Evolutionary conservation across 2,888 invertebrate species (phyloP).

Genomic region (Nephrocerus scutellatus): DNA sequence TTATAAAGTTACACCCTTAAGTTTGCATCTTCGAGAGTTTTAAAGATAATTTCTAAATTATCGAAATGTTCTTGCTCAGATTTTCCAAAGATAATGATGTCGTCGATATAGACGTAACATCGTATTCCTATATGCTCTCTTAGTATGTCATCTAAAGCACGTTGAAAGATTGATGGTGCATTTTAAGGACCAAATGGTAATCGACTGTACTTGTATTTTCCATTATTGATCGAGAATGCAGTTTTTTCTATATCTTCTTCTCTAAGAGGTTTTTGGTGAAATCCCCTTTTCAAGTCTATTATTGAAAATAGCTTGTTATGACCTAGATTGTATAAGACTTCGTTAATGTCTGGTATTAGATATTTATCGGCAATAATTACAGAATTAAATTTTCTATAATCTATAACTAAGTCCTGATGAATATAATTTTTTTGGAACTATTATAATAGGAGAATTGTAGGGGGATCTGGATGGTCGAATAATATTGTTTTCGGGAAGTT

Average conservation of each 20-base stretch:
- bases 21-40: conserved; percentile 12
- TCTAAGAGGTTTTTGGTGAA: conserved; percentile 13
- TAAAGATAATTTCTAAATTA: conserved; percentile 5
- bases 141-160: conserved; percentile 13
- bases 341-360: conserved; percentile 13
- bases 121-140: conserved; percentile 10
- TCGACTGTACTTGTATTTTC: conserved; percentile 13
- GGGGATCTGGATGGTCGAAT: neutral
- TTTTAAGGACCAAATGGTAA: conserved; percentile 18
- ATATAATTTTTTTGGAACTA: conserved; percentile 8
- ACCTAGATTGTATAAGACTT: conserved; percentile 8
- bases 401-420: conserved; percentile 4
- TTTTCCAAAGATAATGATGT: conserved; percentile 15
- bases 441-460: conserved; percentile 1
- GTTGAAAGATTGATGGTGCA: conserved; percentile 14
- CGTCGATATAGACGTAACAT: conserved; percentile 16
- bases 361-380: conserved; percentile 12
- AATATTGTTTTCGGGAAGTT: neutral
- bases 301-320: conserved; percentile 10
- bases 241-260: conserved; percentile 13
- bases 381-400: conserved; percentile 9
- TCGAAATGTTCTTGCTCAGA: conserved; percentile 11
- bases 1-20: conserved; percentile 13
- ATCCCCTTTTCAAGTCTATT: conserved; percentile 14
- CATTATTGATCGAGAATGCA: conserved; percentile 12